Conservation (phyloP, 2,113 vertebrate genomes). For the Tamias sibiricus region DNA sequence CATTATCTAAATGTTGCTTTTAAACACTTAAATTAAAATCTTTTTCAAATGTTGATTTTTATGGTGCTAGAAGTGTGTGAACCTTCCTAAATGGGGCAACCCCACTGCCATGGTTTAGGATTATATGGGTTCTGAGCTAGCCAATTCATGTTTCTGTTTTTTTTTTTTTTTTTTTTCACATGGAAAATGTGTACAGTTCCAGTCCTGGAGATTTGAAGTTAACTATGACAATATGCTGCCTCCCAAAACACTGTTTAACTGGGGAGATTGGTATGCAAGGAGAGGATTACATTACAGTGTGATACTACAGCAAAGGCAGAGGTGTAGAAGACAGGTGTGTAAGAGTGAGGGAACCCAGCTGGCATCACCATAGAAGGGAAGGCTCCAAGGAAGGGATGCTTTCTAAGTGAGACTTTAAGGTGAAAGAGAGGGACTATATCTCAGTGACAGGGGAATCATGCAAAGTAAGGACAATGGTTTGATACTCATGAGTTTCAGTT, state of each 20-base stretch:
- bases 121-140: not conserved
- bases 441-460: not conserved
- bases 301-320: not conserved
- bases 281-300: not conserved
- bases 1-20: constrained; percentile 1
- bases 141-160: not conserved
- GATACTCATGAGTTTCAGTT: not conserved
- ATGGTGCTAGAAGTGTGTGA: not conserved
- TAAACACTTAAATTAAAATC: not conserved
- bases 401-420: not conserved
- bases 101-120: not conserved
- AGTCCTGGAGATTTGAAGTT: not conserved
- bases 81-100: not conserved
- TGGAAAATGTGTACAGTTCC: not conserved
- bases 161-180: not conserved
- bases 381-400: not conserved
- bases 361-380: not conserved
- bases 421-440: not conserved
- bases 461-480: not conserved
- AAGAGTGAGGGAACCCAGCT: not conserved
- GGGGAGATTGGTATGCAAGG: not conserved
- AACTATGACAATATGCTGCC: not conserved
- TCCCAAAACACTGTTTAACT: not conserved
- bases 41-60: not conserved
- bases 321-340: not conserved